phyloP scores from a whole-genome alignment of 2,888 invertebrate genomes.

The Nemotelus nigrinus region DNA sequence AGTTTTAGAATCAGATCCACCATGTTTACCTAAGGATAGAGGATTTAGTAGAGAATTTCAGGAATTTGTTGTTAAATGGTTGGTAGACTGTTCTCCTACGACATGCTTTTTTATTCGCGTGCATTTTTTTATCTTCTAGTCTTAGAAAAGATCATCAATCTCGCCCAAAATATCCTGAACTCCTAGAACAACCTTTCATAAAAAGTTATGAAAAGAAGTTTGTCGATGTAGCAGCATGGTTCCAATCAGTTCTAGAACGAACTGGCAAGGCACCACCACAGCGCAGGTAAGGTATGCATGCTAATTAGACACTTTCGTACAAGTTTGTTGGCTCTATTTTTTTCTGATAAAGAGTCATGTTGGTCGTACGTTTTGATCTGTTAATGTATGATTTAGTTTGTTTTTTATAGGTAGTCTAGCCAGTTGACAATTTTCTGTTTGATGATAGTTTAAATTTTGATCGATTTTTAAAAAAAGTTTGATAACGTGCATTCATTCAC shows the following conservation, averaged over 20 bases:
- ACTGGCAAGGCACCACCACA: slow-evolving; percentile 61
- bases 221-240: slow-evolving; percentile 86
- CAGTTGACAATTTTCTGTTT: no score
- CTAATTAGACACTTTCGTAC: not conserved
- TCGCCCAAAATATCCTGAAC: slow-evolving; percentile 92
- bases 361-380: no score
- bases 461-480: no score
- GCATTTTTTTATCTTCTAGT: slow-evolving; percentile 66
- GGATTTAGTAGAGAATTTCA: slow-evolving; percentile 88
- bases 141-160: slow-evolving; percentile 93
- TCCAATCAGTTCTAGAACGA: slow-evolving; percentile 71
- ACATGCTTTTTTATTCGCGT: slow-evolving; percentile 21
- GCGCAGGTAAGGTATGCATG: slow-evolving; percentile 59
- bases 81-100: slow-evolving; percentile 58
- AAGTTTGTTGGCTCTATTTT: no score
- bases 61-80: slow-evolving; percentile 92
- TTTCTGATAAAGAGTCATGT: no score
- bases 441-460: no score
- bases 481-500: no score
- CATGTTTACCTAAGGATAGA: slow-evolving; percentile 79
- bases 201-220: slow-evolving; percentile 77
- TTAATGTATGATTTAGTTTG: no score
- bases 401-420: no score
- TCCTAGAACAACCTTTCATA: slow-evolving; percentile 89
- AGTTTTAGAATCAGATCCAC: slow-evolving; percentile 91